Evolutionary conservation across 2,113 vertebrate species (phyloP), one percentile per base, ranked within the genome.

Genomic region (Alligator mississippiensis): DNA sequence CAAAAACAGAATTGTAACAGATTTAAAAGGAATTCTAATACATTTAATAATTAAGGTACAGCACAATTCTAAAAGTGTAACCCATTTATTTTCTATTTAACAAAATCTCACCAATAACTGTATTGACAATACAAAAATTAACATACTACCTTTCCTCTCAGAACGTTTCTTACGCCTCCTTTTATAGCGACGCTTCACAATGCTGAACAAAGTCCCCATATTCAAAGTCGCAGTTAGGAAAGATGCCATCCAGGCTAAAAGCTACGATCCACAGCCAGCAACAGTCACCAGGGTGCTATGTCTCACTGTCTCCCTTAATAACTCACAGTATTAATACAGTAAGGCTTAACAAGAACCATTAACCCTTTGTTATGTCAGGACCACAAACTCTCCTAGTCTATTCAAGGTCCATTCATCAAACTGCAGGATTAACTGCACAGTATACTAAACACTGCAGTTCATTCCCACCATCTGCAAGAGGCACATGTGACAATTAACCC

Each of bases 141-240:
- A 16, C 10, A 2, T 59, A 22, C 97, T 98, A 99, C 99, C 99
- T 98, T 97, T 99, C 89, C 96, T 98, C 86, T 98, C 97, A 0
- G 98, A 98, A 78, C 97, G 96, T 83, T 98, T 99, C 93, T 94
- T 98, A 94, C 98, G 98, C 93, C 98, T 98, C 96, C 98, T 96
- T 92, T 97, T 99, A 88, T 96, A 97, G 82, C 90, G 97, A 90
- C 77, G 97, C 47, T 91, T 93, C 89, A 97, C 90, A 16, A 89
- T 28, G 88, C 98, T 96, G 94, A 98, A 97, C 80, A 97, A 97
- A 87, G 96, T 97, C 84, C 98, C 98, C 96, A 90, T 63, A 70
- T 92, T 88, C 87, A 95, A 95, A 2, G 96, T 77, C 14, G 75
- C 83, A 12, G 93, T 85, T 83, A 94, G 85, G 5, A 94, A 92